A percentile compares a stretch with the other conserved stretches of the same genome.
These are phyloP conservation scores for Zaprionus bogoriensis DNA, from an alignment of 2,888 invertebrate species.

Conservation along the genomic window DNA sequence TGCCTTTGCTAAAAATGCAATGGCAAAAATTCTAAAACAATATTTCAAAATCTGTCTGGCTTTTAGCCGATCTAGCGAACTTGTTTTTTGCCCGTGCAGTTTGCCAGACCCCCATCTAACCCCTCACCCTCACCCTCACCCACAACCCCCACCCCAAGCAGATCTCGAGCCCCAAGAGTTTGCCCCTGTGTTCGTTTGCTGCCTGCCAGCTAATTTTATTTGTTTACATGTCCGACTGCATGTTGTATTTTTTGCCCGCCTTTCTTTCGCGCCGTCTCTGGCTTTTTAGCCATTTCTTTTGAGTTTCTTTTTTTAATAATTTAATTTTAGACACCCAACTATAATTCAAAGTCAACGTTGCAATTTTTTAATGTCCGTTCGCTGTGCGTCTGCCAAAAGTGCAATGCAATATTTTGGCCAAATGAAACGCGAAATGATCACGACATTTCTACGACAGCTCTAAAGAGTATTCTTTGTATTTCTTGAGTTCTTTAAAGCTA, in stretches of 20 bases:
- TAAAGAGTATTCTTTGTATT: neutral
- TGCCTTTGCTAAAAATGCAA: conserved; percentile 69
- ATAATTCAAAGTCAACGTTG: conserved; percentile 79
- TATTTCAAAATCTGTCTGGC: conserved; percentile 79
- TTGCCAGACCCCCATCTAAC: conserved; percentile 29
- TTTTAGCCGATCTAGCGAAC: conserved; percentile 77
- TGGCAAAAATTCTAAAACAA: conserved; percentile 74
- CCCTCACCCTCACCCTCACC: neutral
- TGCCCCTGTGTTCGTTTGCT: conserved; percentile 22
- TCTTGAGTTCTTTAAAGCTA: too few species aligned
- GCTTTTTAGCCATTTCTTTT: conserved; percentile 62
- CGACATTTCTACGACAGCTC: too few species aligned
- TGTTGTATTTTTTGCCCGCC: conserved; percentile 62
- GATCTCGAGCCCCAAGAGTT: conserved; percentile 3
- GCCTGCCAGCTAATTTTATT: conserved; percentile 76
- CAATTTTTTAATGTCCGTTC: conserved; percentile 75
- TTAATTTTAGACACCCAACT: conserved; percentile 75
- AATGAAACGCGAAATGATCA: neutral
- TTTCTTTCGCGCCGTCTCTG: conserved; percentile 34
- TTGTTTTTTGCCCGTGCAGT: conserved; percentile 65
- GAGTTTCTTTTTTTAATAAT: conserved; percentile 66
- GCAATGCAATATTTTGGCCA: conserved; percentile 40
- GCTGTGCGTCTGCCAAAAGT: conserved; percentile 50
- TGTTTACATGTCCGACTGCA: conserved; percentile 78
- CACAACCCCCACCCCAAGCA: conserved; percentile 1